Evolutionary conservation across 2,797 vertebrate genomes (phyloP).

Genomic region (Enteromius viviparus): DNA sequence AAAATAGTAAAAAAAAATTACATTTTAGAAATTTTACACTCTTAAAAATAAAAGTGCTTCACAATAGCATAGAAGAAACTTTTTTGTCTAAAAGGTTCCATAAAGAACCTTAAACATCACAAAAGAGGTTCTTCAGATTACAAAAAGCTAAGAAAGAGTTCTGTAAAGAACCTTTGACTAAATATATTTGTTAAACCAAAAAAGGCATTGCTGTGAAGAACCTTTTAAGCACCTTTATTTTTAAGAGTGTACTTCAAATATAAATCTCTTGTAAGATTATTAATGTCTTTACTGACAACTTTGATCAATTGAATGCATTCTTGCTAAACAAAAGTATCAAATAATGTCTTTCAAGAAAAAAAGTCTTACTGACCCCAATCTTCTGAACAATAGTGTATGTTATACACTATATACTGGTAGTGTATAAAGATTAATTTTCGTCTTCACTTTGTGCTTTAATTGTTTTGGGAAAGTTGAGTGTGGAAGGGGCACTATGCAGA

Average conservation of each 20-base stretch:
- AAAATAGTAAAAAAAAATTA: background rate
- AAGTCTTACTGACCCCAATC: background rate
- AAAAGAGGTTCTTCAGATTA: too few relatives aligned
- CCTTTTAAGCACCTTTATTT: too few relatives aligned
- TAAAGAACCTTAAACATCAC: too few relatives aligned
- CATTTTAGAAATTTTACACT: background rate
- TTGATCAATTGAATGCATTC: background rate
- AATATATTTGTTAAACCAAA: too few relatives aligned
- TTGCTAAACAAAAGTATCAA: background rate
- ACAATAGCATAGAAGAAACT: too few relatives aligned
- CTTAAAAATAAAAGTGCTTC: too few relatives aligned
- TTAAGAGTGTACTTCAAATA: background rate
- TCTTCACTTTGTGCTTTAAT: background rate
- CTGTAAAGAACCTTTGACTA: too few relatives aligned
- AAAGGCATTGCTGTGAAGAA: too few relatives aligned
- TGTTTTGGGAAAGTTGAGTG: background rate
- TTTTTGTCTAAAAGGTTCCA: too few relatives aligned
- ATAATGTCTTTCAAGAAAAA: background rate
- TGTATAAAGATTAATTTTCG: background rate
- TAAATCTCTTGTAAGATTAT: background rate
- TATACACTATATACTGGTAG: background rate
- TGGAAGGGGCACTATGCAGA: background rate
- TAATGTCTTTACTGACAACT: background rate
- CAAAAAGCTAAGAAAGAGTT: too few relatives aligned
- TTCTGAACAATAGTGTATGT: background rate